Conservation (phyloP, 2,797 vertebrate genomes). For the Enteromius mattozi region DNA sequence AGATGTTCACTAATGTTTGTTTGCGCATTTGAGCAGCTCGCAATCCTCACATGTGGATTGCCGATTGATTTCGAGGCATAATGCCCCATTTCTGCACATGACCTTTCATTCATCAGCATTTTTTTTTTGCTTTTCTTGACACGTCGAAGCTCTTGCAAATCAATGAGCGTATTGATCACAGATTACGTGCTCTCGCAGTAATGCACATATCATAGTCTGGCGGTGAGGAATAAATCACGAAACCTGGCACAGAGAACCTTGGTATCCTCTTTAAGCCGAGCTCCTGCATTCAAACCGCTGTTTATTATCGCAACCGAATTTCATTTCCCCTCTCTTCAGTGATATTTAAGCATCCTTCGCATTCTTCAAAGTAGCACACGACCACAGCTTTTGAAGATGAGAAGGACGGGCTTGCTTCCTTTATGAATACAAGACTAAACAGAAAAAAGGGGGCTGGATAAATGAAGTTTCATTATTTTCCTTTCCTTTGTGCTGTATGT, state of each 20-base stretch:
- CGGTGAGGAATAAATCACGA: background rate
- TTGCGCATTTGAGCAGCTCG: conserved; percentile 1
- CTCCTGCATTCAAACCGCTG: conserved; percentile 36
- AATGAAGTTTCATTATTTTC: conserved; percentile 61
- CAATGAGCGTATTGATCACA: conserved; percentile 53
- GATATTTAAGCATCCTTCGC: conserved; percentile 73
- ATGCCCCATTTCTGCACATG: conserved; percentile 49
- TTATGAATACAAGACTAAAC: conserved; percentile 43
- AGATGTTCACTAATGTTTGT: conserved; percentile 6
- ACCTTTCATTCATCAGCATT: conserved; percentile 59
- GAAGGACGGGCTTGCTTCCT: conserved; percentile 43
- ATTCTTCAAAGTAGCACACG: conserved; percentile 66
- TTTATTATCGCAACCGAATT: conserved; percentile 60
- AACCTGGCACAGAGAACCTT: conserved; percentile 18
- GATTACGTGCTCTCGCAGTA: conserved; percentile 52
- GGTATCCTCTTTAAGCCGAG: conserved; percentile 40
- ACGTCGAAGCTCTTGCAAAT: conserved; percentile 47
- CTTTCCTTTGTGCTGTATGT: conserved; percentile 50
- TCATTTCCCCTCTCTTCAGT: conserved; percentile 62
- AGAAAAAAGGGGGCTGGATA: conserved; percentile 36
- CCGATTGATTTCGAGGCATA: conserved; percentile 48
- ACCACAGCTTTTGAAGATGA: conserved; percentile 67
- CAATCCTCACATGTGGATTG: background rate
- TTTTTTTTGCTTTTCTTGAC: conserved; percentile 47
- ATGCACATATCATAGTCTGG: conserved; percentile 43